These are phyloP conservation scores for Corydoras sp. DNA, from an alignment of 2,113 vertebrate species.

Conservation along the genomic window DNA sequence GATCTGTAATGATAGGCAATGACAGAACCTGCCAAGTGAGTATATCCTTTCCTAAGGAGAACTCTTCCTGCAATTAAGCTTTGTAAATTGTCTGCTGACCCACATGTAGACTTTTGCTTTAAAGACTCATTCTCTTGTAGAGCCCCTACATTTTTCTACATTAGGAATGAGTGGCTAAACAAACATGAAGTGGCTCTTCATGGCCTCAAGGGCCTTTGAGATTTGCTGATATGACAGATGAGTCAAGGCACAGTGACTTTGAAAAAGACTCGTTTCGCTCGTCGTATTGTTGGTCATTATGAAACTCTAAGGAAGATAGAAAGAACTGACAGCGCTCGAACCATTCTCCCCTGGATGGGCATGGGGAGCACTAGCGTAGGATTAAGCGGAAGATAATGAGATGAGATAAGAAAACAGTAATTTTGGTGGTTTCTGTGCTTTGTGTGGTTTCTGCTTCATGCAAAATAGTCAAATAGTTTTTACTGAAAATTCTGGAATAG, in stretches of 20 bases:
- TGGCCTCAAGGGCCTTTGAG: constrained; percentile 38
- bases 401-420: too few species aligned
- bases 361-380: too few species aligned
- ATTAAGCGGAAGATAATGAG: too few species aligned
- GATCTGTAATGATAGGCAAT: neutral
- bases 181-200: constrained; percentile 49
- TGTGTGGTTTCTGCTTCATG: neutral
- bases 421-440: too few species aligned
- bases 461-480: neutral
- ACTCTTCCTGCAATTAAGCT: constrained; percentile 7
- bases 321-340: too few species aligned
- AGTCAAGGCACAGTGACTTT: constrained; percentile 13
- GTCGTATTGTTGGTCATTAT: neutral
- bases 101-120: constrained; percentile 6
- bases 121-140: constrained; percentile 10
- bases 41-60: neutral
- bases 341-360: too few species aligned
- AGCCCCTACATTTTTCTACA: constrained; percentile 34
- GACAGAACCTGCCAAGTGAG: neutral
- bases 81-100: constrained; percentile 8
- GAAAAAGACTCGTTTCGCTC: neutral
- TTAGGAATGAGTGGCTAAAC: constrained; percentile 41
- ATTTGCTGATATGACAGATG: constrained; percentile 39
- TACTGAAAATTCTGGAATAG: neutral
- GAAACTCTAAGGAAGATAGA: neutral